Evolutionary conservation across 2,797 vertebrate genomes (phyloP), one percentile per base, ranked within the genome.

Genomic region (Smutsia gigantea): DNA sequence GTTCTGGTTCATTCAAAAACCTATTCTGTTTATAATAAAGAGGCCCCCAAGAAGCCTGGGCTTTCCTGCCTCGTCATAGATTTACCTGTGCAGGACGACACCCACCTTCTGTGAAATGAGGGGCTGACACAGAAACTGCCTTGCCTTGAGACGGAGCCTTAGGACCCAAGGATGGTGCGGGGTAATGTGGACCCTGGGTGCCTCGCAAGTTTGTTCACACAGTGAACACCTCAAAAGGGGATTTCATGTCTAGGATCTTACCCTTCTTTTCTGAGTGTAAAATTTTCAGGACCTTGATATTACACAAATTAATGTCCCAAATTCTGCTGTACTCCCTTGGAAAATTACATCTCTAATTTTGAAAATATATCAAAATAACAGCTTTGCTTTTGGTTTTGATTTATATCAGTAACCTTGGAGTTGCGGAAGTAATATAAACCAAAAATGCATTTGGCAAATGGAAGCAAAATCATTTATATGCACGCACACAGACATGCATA

Each of bases 341-440:
- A 90, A 94, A 46, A 75, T 49, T 53, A n/a, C 23, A 69, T 57
- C 15, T 49, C 83, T 69, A 84, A 63, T 81, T 88, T 66, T 23
- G 71, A 82, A 90, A 91, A 53, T 46, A n/a, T 66, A 63, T 55
- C 21, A 89, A 66, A 49, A 31, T 53, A 79, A 61, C 10, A 89
- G 78, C 31, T 92, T 90, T 92, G 51, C 21, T 55, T 94, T 96
- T 55, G 9, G 19, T 77, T 7, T 53, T 92, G 34, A 75, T 29
- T 69, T 64, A 75, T 21, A 11, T 82, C 39, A 29, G 34, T 82
- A 72, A 46, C 34, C 81, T 92, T 85, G 17, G 42, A 82, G 42
- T 17, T 14, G 1, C 63, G 11, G 34, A 83, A 64, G 57, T 71
- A 87, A 90, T 13, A 64, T 21, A 53, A 95, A 59, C 21, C 17